Evolutionary conservation across 2,113 vertebrate species (phyloP).

Genomic region (Paramisgurnus dabryanus): DNA sequence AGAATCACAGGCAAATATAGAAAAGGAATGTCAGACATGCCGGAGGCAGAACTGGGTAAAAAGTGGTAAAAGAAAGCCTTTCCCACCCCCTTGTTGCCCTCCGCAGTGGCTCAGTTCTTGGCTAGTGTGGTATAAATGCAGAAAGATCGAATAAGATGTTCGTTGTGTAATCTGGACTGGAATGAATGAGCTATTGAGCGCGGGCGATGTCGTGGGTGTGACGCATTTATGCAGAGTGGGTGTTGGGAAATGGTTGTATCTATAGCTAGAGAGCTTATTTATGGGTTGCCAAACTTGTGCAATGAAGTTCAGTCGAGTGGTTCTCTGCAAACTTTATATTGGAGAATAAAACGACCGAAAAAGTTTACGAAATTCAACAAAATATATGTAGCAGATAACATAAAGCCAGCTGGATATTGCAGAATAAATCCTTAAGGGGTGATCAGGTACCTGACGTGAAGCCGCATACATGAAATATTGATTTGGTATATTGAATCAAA

Average conservation of each 20-base stretch:
- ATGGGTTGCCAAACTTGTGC: background rate
- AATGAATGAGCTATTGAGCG: constrained; percentile 20
- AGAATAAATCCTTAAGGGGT: no score
- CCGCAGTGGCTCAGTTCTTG: background rate
- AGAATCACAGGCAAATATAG: background rate
- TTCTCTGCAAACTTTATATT: no score
- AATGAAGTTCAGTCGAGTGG: background rate
- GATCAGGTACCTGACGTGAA: no score
- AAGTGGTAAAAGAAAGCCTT: background rate
- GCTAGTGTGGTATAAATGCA: constrained; percentile 3
- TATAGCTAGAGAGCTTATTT: background rate
- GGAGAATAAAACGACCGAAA: no score
- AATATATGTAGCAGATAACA: no score
- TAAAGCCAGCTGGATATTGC: no score
- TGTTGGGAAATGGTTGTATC: constrained; percentile 11
- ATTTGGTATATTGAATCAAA: no score
- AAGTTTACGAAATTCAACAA: no score
- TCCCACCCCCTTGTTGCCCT: background rate
- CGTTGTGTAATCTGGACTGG: constrained; percentile 7
- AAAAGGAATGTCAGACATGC: background rate
- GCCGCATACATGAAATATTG: no score
- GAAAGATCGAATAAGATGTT: constrained; percentile 9
- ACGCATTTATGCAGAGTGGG: constrained; percentile 8
- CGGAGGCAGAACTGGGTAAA: constrained; percentile 3
- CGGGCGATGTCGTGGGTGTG: background rate